Percentiles rank a stretch among this genome's conserved stretches.
These are phyloP conservation scores for Pyrgus malvae DNA, from an alignment of 2,888 invertebrate genomes.

Conservation along the genomic window DNA sequence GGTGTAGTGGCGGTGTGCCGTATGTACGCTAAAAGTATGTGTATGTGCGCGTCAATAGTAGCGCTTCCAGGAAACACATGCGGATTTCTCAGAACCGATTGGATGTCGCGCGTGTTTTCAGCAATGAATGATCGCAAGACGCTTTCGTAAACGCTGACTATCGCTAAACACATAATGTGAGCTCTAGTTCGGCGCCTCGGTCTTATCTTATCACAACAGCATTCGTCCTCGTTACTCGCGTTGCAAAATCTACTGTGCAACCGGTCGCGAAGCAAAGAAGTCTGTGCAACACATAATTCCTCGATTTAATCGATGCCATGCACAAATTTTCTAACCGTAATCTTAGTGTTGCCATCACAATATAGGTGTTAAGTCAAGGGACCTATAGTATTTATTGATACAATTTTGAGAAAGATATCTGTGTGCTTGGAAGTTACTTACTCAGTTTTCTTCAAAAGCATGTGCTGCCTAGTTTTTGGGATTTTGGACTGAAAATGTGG, in stretches of 20 bases:
- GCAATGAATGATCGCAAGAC: conserved; percentile 64
- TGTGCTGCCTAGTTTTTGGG: too few relatives aligned
- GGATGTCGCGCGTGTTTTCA: conserved; percentile 73
- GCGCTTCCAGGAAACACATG: conserved; percentile 78
- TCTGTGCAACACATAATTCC: too few relatives aligned
- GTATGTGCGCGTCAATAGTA: conserved; percentile 70
- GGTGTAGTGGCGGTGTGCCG: conserved; percentile 54
- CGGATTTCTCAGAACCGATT: conserved; percentile 74
- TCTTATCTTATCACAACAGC: conserved; percentile 26
- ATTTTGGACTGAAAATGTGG: too few relatives aligned
- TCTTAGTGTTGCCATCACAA: too few relatives aligned
- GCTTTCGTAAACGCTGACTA: conserved; percentile 41
- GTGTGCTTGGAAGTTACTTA: too few relatives aligned
- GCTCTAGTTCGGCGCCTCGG: neutral
- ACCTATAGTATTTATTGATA: too few relatives aligned
- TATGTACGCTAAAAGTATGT: conserved; percentile 44
- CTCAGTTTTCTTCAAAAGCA: too few relatives aligned
- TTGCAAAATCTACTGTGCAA: conserved; percentile 9
- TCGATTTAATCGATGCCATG: too few relatives aligned
- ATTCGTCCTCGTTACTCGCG: conserved; percentile 18
- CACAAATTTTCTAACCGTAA: too few relatives aligned
- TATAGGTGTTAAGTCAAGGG: too few relatives aligned
- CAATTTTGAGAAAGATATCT: too few relatives aligned
- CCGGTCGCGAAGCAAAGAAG: neutral
- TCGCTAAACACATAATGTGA: conserved; percentile 18